phyloP scores from a whole-genome alignment of 2,113 vertebrate genomes.

The Crotalus tigris region DNA sequence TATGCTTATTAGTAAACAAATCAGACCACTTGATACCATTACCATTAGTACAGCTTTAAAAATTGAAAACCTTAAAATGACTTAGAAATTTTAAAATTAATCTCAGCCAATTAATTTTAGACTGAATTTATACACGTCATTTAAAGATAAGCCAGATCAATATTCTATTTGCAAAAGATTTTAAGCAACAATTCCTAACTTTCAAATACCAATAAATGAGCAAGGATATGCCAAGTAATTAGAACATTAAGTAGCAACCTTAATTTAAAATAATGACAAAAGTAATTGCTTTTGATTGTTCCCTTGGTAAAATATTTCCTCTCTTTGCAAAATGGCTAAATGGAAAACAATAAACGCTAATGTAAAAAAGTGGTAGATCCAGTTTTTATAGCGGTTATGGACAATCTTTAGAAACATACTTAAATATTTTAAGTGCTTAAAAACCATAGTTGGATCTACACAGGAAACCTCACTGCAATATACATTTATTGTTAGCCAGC shows the following conservation, averaged over 20 bases:
- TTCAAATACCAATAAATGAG: not conserved
- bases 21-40: not conserved
- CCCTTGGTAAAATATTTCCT: constrained; percentile 6
- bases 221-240: not conserved
- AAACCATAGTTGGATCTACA: constrained; percentile 26
- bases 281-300: not conserved
- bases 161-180: not conserved
- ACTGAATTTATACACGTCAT: not conserved
- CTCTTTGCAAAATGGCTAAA: not conserved
- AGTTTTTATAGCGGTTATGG: not conserved
- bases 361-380: constrained; percentile 16
- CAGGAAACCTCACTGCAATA: constrained; percentile 9
- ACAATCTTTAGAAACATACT: not conserved
- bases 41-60: not conserved
- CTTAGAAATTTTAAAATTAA: not conserved
- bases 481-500: constrained; percentile 35
- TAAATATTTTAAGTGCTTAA: constrained; percentile 22
- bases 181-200: not conserved
- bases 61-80: not conserved
- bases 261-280: not conserved
- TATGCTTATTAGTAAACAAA: not conserved
- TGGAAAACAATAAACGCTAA: not conserved
- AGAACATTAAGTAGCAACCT: not conserved
- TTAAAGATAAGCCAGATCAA: not conserved
- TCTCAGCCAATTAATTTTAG: not conserved